phyloP scores from a whole-genome alignment of 1,140 invertebrate genomes.

The Ceratina calcarata region DNA sequence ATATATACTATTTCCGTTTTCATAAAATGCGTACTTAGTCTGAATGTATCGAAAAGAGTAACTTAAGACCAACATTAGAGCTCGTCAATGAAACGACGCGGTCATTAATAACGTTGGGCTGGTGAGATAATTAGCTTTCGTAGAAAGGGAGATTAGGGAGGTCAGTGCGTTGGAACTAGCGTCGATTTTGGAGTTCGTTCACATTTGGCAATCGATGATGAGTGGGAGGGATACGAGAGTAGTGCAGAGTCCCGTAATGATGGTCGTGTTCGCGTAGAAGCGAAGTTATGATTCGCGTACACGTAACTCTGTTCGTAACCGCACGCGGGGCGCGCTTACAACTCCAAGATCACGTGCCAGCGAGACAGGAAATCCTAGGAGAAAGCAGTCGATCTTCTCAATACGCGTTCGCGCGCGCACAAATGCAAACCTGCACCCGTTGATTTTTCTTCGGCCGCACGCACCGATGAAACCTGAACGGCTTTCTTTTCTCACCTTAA shows the following conservation, averaged over 20 bases:
- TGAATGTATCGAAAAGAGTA: too few relatives aligned
- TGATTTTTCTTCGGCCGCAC: background rate
- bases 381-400: slow-evolving; percentile 62
- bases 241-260: too few relatives aligned
- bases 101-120: too few relatives aligned
- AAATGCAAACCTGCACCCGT: slow-evolving; percentile 36
- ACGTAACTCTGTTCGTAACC: slow-evolving; percentile 63
- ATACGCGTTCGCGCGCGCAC: background rate
- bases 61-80: too few relatives aligned
- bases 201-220: background rate
- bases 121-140: background rate
- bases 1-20: too few relatives aligned
- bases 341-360: slow-evolving; percentile 63
- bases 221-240: background rate
- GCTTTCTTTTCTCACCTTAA: slow-evolving; percentile 6
- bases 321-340: slow-evolving; percentile 38
- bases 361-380: slow-evolving; percentile 68
- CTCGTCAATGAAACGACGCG: too few relatives aligned
- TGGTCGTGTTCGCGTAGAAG: background rate
- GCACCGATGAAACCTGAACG: slow-evolving; percentile 5
- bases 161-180: background rate
- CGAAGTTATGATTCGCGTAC: slow-evolving; percentile 38
- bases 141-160: background rate
- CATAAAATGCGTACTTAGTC: too few relatives aligned
- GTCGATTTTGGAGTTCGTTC: slow-evolving; percentile 22